Percentiles rank a stretch among this genome's conserved stretches.
phyloP scores from a whole-genome alignment of 2,113 vertebrate species.

The Chaetops frenatus region DNA sequence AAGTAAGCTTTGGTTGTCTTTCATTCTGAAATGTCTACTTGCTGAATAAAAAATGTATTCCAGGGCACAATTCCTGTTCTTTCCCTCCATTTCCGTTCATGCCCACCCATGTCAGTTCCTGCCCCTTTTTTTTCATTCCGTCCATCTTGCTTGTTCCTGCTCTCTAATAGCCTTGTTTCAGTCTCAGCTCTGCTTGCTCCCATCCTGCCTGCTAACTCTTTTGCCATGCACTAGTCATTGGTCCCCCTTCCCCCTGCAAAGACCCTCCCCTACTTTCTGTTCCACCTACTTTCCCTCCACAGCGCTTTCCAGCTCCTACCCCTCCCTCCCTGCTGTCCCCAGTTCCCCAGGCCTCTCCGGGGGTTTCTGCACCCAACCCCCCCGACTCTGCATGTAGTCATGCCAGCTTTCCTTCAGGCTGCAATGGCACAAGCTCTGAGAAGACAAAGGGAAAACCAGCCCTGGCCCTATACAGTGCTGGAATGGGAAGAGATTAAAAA shows the following conservation, averaged over 20 bases:
- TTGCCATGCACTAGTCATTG: neutral
- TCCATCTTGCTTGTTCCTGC: neutral
- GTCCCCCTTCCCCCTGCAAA: neutral
- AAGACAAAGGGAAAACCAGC: neutral
- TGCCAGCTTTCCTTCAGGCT: neutral
- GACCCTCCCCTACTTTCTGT: neutral
- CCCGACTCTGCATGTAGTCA: rapidly evolving
- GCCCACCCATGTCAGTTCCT: neutral
- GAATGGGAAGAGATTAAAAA: neutral
- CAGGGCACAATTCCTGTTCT: neutral
- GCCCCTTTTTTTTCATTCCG: neutral
- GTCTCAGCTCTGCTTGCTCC: neutral
- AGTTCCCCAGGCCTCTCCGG: neutral
- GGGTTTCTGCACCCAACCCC: neutral
- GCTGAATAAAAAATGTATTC: neutral
- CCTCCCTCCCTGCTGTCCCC: neutral
- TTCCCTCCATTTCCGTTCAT: neutral
- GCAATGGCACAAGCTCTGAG: neutral
- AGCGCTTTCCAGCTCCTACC: neutral
- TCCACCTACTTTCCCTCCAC: neutral
- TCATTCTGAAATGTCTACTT: neutral
- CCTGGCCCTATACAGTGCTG: neutral
- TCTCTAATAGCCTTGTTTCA: neutral
- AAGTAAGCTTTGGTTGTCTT: neutral
- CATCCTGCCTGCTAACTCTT: neutral